Base-by-base conservation (phyloP, 2,113 vertebrate species). In the Lates calcarifer region DNA sequence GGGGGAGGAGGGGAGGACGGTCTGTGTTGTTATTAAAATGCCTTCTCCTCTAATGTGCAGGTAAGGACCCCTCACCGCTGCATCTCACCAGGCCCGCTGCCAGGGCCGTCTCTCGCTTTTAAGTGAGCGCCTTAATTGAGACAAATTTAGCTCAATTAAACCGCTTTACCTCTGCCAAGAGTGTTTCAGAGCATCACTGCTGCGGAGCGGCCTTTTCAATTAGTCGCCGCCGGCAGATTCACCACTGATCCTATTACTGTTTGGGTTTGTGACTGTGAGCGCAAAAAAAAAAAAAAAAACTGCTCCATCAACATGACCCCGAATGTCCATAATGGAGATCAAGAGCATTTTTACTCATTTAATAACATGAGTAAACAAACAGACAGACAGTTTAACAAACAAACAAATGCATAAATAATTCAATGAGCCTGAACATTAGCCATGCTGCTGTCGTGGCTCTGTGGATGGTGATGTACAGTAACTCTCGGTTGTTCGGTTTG, bases 91-190 rank as follows among this genome's bases (percentile, higher is more conserved):
- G 90, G 91, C 86, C 77, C 41, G 66, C 85, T 77, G 91, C 87
- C 89, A 79, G 75, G 71, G 47, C 77, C 66, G 62, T 86, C 88
- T 88, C 92, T 90, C 83, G 80, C 83, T 91, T 92, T 92, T 84
- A 91, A 93, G 89, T 83, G 90, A 94, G 91, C 82, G 69, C 87
- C 88, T 93, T 90, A 93, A 94, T 93, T 93, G 91, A 93, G 87
- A 92, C 89, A 90, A 91, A 94, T 94, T 94, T 93, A 92, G 90
- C 84, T 89, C 91, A 93, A 93, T 94, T 92, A 93, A 92, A 90
- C 72, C 85, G 90, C 77, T 92, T 90, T 91, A 87, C 81, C 71
- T 94, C 82, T 61, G 83, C 81, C 45, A 33, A 79, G 87, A 92
- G 90, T 79, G 82, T 90, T 92, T 90, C 85, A 86, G 82, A 84